Conservation (phyloP, 2,797 vertebrate species). For the Ibycter americanus region DNA sequence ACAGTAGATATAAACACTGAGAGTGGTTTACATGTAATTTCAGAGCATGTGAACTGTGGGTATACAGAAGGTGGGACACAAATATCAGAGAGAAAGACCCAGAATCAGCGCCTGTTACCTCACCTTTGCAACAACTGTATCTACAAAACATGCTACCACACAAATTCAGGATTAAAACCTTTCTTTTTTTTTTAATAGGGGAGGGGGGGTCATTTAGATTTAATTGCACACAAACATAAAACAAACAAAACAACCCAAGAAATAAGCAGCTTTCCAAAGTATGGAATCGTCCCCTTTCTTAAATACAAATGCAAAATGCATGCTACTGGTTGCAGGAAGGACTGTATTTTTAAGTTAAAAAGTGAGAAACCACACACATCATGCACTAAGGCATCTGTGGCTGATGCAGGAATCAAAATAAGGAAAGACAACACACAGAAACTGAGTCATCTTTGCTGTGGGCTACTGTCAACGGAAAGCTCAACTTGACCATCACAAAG, state of each 20-base stretch:
- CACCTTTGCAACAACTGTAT: background rate
- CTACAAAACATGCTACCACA: background rate
- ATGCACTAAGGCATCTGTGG: background rate
- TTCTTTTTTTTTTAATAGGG: rapidly evolving
- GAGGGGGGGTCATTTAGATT: background rate
- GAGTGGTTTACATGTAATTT: background rate
- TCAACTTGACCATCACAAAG: background rate
- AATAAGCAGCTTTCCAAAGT: background rate
- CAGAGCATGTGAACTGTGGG: background rate
- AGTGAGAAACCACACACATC: background rate
- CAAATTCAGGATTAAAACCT: background rate
- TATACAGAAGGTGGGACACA: background rate
- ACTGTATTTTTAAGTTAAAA: background rate
- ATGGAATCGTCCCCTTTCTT: background rate
- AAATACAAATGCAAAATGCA: background rate
- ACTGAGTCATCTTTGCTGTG: background rate
- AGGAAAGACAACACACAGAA: background rate
- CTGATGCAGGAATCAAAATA: background rate
- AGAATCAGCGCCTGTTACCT: background rate
- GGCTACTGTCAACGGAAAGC: background rate
- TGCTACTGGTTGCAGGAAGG: background rate
- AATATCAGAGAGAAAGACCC: background rate
- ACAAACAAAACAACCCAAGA: background rate
- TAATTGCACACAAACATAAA: background rate
- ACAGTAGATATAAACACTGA: background rate